A percentile compares a stretch with the other conserved stretches of the same genome.
phyloP scores from a whole-genome alignment of 2,888 invertebrate genomes.

The Tachystola acroxantha region DNA sequence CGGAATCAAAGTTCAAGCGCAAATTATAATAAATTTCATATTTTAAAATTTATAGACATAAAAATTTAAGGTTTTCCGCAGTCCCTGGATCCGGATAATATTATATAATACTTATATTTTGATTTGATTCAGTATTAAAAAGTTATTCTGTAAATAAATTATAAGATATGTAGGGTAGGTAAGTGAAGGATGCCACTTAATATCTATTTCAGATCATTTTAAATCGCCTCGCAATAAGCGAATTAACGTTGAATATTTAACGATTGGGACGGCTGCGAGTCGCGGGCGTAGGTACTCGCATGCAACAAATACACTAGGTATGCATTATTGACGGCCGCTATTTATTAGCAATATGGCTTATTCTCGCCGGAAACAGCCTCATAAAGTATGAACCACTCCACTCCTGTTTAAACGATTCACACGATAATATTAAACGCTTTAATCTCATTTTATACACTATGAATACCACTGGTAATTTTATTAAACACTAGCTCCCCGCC shows the following conservation, averaged over 20 bases:
- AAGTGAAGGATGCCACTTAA: too few species aligned
- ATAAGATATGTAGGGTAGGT: too few species aligned
- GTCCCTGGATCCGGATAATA: too few species aligned
- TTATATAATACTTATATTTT: too few species aligned
- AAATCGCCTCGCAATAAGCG: slow-evolving; percentile 30
- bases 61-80: too few species aligned
- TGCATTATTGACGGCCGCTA: slow-evolving; percentile 45
- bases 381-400: slow-evolving; percentile 33
- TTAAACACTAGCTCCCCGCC: too few species aligned
- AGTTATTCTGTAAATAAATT: too few species aligned
- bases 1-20: too few species aligned
- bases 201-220: too few species aligned
- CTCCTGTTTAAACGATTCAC: slow-evolving; percentile 28
- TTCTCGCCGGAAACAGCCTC: slow-evolving; percentile 39
- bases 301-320: slow-evolving; percentile 38
- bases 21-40: too few species aligned
- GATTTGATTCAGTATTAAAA: too few species aligned
- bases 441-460: slow-evolving; percentile 11
- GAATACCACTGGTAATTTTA: background rate
- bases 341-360: slow-evolving; percentile 46
- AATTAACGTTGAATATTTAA: slow-evolving; percentile 56
- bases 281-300: slow-evolving; percentile 35
- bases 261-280: slow-evolving; percentile 29
- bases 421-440: slow-evolving; percentile 18
- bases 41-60: too few species aligned